Base-by-base conservation (phyloP, 2,888 invertebrate genomes). In the Rhingia rostrata region DNA sequence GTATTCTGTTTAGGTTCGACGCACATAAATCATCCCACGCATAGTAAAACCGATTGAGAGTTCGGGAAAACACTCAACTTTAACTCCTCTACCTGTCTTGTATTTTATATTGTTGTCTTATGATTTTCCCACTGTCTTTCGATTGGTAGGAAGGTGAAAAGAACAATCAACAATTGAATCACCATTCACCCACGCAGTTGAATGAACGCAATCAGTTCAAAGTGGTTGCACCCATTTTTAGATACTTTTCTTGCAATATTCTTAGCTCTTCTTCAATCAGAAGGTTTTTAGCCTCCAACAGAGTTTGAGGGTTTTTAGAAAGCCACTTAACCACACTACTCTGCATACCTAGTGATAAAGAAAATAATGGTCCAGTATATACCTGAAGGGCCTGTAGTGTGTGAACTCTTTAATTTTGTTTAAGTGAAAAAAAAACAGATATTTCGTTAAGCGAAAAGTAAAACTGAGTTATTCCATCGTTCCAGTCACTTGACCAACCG, bases 401-500 rank as follows among this genome's bases (percentile, higher is more conserved):
- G 73, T 47, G 73, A 79, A 73, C 12, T 66, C 32, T 74, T 51
- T 54, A 30, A 9, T 54, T 47, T 47, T 45, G 22, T 9, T 49
- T 49, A 0, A 22, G 9, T 32, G 32, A 35, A 41, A 73, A 22
- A 22, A 22, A 22, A 66, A 54, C 45, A 58, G 4, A 75, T 45
- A 70, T 64, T 58, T 75, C 58, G 64, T 54, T 43, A 58, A 74
- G 61, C 56, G 60, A 66, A 77, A 70, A 69, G 70, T 67, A 66
- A 72, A 75, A 72, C 61, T 67, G 43, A 86, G 66, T 88, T 88
- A 89, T 89, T 88, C 88, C 89, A 90, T 64, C 87, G 90, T 91
- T 91, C 89, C 90, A 90, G 90, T 90, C 90, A 90, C 90, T 90
- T 91, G 90, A 89, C 90, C 90, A 90, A 91, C 90, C 90, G 90